A percentile compares a stretch with the other conserved stretches of the same genome.
Conservation (phyloP, 1,140 invertebrate genomes). For the Neodiprion pinetum region DNA sequence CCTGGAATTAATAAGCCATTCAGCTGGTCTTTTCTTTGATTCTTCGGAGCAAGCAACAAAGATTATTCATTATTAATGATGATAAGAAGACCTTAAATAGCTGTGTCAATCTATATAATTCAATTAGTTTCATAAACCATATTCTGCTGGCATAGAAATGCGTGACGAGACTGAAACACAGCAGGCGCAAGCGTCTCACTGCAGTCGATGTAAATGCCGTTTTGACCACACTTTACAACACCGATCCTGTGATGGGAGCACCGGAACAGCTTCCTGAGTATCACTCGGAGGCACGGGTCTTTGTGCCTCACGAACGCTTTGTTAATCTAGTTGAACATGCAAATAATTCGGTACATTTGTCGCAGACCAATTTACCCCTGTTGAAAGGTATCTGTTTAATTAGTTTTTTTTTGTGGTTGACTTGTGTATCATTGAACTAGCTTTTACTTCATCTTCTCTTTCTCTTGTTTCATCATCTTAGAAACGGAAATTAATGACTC, state of each 20-base stretch:
- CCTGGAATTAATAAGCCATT: not conserved
- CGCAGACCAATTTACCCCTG: slow-evolving; percentile 42
- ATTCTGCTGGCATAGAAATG: slow-evolving; percentile 52
- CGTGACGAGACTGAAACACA: slow-evolving; percentile 56
- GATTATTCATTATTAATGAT: no score
- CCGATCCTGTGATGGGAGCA: slow-evolving; percentile 54
- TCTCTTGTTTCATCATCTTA: slow-evolving; percentile 25
- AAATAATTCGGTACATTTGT: slow-evolving; percentile 46
- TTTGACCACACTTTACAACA: slow-evolving; percentile 54
- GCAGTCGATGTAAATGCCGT: slow-evolving; percentile 56
- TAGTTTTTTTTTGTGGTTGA: slow-evolving; percentile 42
- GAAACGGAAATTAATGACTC: slow-evolving; percentile 54
- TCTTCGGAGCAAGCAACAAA: no score
- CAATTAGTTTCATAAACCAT: not conserved
- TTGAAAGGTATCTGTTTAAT: not conserved
- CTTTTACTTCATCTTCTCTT: slow-evolving; percentile 10
- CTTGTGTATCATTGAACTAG: slow-evolving; percentile 10
- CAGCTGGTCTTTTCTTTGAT: not conserved
- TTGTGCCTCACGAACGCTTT: slow-evolving; percentile 52
- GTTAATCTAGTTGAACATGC: slow-evolving; percentile 49
- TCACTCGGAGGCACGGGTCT: slow-evolving; percentile 54
- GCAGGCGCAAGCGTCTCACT: slow-evolving; percentile 51
- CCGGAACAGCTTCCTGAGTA: slow-evolving; percentile 53
- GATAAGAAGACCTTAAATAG: not conserved
- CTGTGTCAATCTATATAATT: slow-evolving; percentile 6